Percentiles rank a stretch among this genome's conserved stretches.
Conservation (phyloP, 2,797 vertebrate genomes). For the Taeniopygia guttata region DNA sequence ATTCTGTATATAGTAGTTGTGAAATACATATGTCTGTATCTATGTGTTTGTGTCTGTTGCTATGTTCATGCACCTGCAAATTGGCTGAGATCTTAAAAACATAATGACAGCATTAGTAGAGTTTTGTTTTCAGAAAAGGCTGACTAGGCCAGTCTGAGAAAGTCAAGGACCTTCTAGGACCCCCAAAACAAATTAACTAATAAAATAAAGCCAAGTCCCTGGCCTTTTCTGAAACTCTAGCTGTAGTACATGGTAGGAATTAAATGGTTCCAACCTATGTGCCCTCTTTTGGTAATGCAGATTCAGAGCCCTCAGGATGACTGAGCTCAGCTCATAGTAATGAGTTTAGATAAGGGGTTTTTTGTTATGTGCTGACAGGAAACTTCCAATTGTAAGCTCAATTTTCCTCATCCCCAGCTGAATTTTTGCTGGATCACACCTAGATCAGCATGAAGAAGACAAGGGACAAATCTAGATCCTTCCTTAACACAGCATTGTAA, state of each 20-base stretch:
- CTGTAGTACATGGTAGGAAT: background rate
- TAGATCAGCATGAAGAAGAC: background rate
- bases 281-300: background rate
- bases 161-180: background rate
- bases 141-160: background rate
- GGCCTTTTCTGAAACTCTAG: background rate
- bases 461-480: background rate
- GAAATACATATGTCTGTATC: slow-evolving; percentile 9
- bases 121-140: background rate
- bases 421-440: background rate
- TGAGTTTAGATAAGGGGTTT: background rate
- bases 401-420: slow-evolving; percentile 11
- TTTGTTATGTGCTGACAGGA: background rate
- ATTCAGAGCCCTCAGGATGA: background rate
- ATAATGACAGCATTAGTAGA: background rate
- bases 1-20: background rate
- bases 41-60: slow-evolving; percentile 28
- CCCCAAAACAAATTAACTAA: background rate
- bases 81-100: slow-evolving; percentile 5
- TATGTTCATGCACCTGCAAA: slow-evolving; percentile 19
- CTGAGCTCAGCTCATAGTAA: background rate
- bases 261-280: background rate
- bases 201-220: background rate
- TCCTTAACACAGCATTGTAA: background rate
- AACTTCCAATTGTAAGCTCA: background rate